Evolutionary conservation across 1,140 invertebrate species (phyloP).

Genomic region (Heterodera schachtii): DNA sequence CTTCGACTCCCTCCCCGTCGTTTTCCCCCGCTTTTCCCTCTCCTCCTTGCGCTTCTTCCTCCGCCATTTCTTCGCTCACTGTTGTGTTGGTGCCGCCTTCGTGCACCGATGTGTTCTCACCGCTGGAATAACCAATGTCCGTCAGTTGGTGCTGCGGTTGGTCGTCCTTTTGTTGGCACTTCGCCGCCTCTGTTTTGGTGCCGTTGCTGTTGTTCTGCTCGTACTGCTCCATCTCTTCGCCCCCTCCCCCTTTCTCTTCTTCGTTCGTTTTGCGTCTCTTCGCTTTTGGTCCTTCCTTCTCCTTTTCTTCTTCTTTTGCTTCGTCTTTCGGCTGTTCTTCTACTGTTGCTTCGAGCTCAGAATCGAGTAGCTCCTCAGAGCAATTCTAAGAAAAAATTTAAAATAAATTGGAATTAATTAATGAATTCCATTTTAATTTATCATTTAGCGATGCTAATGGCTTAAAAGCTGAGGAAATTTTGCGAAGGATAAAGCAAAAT

Average conservation of each 20-base stretch:
- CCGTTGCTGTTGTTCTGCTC: background rate
- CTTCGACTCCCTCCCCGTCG: background rate
- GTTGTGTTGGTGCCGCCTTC: slow-evolving; percentile 19
- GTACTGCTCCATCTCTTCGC: slow-evolving; percentile 5
- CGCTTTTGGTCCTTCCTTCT: slow-evolving; percentile 16
- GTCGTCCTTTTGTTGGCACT: background rate
- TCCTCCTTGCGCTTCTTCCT: background rate
- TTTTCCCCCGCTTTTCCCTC: background rate
- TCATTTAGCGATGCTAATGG: background rate
- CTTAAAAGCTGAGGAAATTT: background rate
- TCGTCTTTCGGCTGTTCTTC: background rate
- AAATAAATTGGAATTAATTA: too few species aligned
- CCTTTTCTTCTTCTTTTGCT: background rate
- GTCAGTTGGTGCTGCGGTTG: slow-evolving; percentile 28
- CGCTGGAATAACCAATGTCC: slow-evolving; percentile 48
- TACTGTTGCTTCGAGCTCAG: background rate
- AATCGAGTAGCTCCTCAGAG: background rate
- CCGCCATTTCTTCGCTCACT: slow-evolving; percentile 10
- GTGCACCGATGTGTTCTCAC: slow-evolving; percentile 40
- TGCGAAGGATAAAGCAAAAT: background rate
- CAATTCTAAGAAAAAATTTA: background rate
- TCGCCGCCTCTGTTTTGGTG: background rate
- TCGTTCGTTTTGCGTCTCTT: slow-evolving; percentile 15
- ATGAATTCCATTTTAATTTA: background rate
- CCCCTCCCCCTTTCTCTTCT: background rate